Base-by-base conservation (phyloP, 2,113 vertebrate species). In the Alces alces region DNA sequence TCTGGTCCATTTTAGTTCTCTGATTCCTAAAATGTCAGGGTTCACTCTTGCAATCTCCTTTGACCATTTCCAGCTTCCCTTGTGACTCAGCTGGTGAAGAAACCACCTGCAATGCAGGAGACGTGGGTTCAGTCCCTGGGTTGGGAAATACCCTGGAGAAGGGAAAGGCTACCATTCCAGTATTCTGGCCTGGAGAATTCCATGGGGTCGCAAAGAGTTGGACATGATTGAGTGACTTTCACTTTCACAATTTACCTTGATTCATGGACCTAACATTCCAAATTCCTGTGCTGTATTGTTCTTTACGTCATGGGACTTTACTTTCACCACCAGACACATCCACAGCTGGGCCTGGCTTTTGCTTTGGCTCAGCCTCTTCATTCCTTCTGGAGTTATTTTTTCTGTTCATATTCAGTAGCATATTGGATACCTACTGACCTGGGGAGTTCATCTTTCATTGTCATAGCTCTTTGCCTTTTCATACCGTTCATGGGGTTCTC, bases 101-200 rank as follows among this genome's bases (percentile, higher is more conserved):
- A 36, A 36, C n/a, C 0, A 1, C 17, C n/a, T 70, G n/a, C 33
- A 70, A 1, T 21, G 64, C 4, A 2, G n/a, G n/a, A 70, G 64
- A 70, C 64, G 9, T 70, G 17, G 64, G 17, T 70, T 70, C n/a
- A 70, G 4, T 70, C n/a, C 33, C 64, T 70, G 64, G n/a, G 17
- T 70, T 70, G n/a, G 17, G 64, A 70, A 70, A 70, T 36, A 17
- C n/a, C 64, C n/a, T 70, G 64, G 64, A 70, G n/a, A 70, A 36
- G n/a, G n/a, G n/a, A 70, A 70, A 36, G n/a, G 17, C 64, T 70
- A 21, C 64, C 64, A 21, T 2, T 66, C 64, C 33, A 66, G 17
- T 66, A 36, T 36, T 66, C 19, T 66, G 33, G 33, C 64, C 61
- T 2, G 4, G 64, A 21, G 33, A 66, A n/a, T 36, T 36, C 17